Evolutionary conservation across 1,140 invertebrate species (phyloP).

Genomic region (Periplaneta americana): DNA sequence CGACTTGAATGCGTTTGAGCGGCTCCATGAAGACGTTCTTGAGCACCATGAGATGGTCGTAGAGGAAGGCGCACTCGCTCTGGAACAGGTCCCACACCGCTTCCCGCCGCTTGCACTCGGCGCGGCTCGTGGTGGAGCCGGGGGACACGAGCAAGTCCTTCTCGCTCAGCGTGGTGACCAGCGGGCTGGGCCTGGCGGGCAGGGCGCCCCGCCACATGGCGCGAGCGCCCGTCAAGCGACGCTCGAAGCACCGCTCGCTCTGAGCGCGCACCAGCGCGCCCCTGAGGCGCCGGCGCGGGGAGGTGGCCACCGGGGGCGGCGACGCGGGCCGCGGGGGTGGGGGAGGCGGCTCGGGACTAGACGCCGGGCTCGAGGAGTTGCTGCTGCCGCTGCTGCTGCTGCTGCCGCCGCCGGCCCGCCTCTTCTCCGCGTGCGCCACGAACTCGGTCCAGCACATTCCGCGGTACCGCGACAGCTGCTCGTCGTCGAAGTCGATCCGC

Average conservation of each 20-base stretch:
- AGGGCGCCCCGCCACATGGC: slow-evolving; percentile 16
- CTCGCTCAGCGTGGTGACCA: slow-evolving; percentile 20
- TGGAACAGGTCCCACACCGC: slow-evolving; percentile 68
- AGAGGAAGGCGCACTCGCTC: slow-evolving; percentile 59
- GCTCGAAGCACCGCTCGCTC: slow-evolving; percentile 25
- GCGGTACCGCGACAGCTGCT: slow-evolving; percentile 49
- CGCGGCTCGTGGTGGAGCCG: slow-evolving; percentile 20
- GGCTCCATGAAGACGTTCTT: slow-evolving; percentile 70
- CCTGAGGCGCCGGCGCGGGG: slow-evolving; percentile 1
- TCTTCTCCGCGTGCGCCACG: slow-evolving; percentile 27
- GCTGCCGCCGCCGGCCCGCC: not conserved
- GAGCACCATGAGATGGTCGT: slow-evolving; percentile 65
- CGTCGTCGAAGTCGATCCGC: slow-evolving; percentile 52
- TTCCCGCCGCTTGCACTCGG: slow-evolving; percentile 42
- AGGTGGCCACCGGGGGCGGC: not conserved
- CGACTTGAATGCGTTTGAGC: slow-evolving; percentile 63
- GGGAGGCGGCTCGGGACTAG: not conserved
- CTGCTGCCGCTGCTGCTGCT: slow-evolving; percentile 16
- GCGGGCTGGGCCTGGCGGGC: slow-evolving; percentile 19
- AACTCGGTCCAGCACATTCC: slow-evolving; percentile 44
- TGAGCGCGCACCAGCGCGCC: slow-evolving; percentile 24
- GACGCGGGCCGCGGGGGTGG: not conserved
- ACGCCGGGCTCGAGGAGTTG: not conserved
- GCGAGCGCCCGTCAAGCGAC: slow-evolving; percentile 19
- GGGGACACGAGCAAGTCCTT: slow-evolving; percentile 24